Evolutionary conservation across 1,140 invertebrate species (phyloP), one percentile per base, ranked within the genome.

Genomic region (Antheraea mylitta): DNA sequence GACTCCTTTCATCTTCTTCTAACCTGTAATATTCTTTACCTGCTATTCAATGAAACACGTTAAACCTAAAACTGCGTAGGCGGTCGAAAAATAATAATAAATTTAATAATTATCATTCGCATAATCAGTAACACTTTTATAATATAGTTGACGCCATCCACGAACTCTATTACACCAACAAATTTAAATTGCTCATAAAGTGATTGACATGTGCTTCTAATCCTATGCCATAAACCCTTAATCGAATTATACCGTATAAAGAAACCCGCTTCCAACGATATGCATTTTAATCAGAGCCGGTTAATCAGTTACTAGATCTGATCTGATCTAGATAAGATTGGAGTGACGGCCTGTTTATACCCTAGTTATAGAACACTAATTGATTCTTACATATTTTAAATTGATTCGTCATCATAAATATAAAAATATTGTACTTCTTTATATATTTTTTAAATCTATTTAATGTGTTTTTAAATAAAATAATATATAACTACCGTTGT

Each of bases 141-240:
- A 53, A n/a, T 6, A 10, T 53, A 53, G 16, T 53, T 16, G 45
- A 6, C 45, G 11, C 13, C 45, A 1, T 53, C 45, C 45, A 53
- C 45, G 87, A 87, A 53, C 45, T 53, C 45, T 53, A 53, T 53
- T 6, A 53, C 11, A 53, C 11, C 16, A 87, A 80, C 76, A 77
- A 85, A 88, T 89, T 87, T 86, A 83, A 87, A 89, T 87, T 87
- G 85, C 85, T 88, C 84, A 89, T 89, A 85, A 85, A 77, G 71
- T 86, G 87, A 89, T 87, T 87, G 83, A 86, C 82, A 79, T 82
- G 79, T 79, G 77, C 77, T 77, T 79, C 80, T 86, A 79, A 87
- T 85, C 78, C 82, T 67, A 70, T 73, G 79, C 77, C 69, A 77
- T 84, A 83, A 82, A 89, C 81, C 78, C 77, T 79, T 87, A 87